These are phyloP conservation scores for Darevskia mixta DNA, from an alignment of 2,797 vertebrate genomes.

Conservation along the genomic window DNA sequence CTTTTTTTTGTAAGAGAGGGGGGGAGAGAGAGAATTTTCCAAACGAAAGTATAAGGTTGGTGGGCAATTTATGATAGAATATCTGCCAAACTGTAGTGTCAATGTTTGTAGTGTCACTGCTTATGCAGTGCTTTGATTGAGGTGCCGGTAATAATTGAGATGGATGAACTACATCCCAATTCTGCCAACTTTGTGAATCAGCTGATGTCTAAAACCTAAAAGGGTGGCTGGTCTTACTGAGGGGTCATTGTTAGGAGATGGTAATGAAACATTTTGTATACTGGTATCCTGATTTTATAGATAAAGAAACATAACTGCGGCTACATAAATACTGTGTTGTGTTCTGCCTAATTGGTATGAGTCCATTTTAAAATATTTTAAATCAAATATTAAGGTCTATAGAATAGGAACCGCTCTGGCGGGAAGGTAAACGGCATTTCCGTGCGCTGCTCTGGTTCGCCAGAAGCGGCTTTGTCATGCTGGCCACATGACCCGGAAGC, in stretches of 20 bases:
- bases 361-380: not conserved
- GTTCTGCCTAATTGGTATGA: not conserved
- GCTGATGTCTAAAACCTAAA: not conserved
- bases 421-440: too few species aligned
- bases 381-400: not conserved
- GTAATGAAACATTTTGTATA: not conserved
- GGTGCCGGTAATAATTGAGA: not conserved
- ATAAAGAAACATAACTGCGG: not conserved
- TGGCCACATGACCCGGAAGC: too few species aligned
- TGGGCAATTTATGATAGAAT: not conserved
- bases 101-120: conserved; percentile 4
- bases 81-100: conserved; percentile 26
- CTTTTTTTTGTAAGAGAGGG: not conserved
- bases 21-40: not conserved
- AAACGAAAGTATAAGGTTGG: conserved; percentile 20
- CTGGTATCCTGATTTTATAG: not conserved
- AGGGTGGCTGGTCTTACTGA: not conserved
- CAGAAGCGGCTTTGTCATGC: too few species aligned
- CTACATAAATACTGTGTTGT: not conserved
- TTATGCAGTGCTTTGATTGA: not conserved
- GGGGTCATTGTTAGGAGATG: not conserved
- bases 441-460: too few species aligned
- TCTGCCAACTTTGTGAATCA: not conserved
- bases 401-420: too few species aligned
- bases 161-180: not conserved